Base-by-base conservation (phyloP, 2,797 vertebrate species). In the Syngnathus acus region DNA sequence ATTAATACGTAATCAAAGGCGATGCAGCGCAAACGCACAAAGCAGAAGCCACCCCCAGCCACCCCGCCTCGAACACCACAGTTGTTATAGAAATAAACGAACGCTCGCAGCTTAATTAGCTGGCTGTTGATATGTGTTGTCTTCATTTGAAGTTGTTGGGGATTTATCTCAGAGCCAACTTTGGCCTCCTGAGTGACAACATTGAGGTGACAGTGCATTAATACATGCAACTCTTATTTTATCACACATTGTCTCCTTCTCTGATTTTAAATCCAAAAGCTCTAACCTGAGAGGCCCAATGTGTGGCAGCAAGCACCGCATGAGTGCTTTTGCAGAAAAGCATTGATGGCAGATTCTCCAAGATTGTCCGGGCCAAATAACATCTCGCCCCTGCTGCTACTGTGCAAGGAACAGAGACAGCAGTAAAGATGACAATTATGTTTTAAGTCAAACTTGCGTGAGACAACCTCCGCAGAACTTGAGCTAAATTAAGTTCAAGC, bases 331-430 rank as follows among this genome's bases (percentile, higher is more conserved):
- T 90, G 86, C 83, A 94, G 89, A 88, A 97, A 99, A 70, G 90
- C 92, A 58, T 83, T 91, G 80, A 99, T 93, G 69, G 95, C 95
- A 65, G 87, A 87, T 66, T 93, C 92, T 77, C 95, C 95, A 69
- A 97, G 89, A 79, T 95, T 98, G 84, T 95, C 94, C 9, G 96
- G 94, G 78, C 97, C 96, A 81, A 98, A 99, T 64, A 91, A 90
- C 93, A 96, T 92, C 72, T 93, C 93, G 16, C 69, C 79, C 65
- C 78, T 77, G 74, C 63, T 61, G 8, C 75, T 68, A 50, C 76
- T 76, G 73, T 62, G 74, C 68, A 54, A 63, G 8, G 2, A 70
- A 64, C 69, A 78, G 43, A 65, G 39, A 60, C 17, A 0, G 53
- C 26, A 23, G 10, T 26, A 51, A 59, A 7, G 21, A 6, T 6